These are phyloP conservation scores for Odontamblyopus rebecca DNA, from an alignment of 2,797 vertebrate species.

Conservation along the genomic window DNA sequence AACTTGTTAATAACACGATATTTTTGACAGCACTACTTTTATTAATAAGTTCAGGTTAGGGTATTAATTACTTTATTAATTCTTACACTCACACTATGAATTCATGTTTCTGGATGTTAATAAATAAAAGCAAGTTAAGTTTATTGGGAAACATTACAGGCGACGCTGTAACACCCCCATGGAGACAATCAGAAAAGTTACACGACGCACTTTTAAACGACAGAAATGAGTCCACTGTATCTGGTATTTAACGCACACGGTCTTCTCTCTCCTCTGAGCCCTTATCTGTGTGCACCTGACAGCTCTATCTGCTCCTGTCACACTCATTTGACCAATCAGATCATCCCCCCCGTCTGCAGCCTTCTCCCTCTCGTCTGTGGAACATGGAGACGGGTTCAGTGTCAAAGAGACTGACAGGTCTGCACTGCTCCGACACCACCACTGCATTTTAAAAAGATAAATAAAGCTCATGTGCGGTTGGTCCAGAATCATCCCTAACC, in stretches of 20 bases:
- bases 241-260: not conserved
- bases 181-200: no score
- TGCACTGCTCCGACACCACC: not conserved
- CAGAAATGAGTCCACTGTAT: not conserved
- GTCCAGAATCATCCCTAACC: not conserved
- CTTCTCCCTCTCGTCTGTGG: constrained; percentile 16
- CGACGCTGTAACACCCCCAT: no score
- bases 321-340: constrained; percentile 45
- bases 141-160: no score
- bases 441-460: not conserved
- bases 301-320: constrained; percentile 40
- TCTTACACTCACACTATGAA: no score
- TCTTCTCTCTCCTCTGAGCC: constrained; percentile 7
- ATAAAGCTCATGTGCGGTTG: not conserved
- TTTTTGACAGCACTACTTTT: no score
- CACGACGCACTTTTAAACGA: no score
- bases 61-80: no score
- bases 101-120: no score
- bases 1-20: no score
- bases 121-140: no score
- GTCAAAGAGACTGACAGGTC: constrained; percentile 22
- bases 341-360: constrained; percentile 48
- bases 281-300: constrained; percentile 41
- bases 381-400: constrained; percentile 30
- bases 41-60: no score